Conservation (phyloP, 2,797 vertebrate species). For the Intellagama lesueurii region DNA sequence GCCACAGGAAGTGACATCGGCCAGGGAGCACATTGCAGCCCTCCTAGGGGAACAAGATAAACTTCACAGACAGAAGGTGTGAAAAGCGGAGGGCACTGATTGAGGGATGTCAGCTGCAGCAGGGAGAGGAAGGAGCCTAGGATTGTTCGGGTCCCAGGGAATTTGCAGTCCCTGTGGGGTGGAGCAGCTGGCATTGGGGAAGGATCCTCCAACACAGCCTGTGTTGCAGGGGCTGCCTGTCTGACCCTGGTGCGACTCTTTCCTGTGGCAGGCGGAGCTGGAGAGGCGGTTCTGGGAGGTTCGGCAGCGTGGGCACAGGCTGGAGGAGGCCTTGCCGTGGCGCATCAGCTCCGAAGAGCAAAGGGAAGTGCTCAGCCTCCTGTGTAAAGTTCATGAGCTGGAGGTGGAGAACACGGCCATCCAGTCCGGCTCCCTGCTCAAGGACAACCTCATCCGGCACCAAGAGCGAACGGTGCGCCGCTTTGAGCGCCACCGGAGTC, state of each 20-base stretch:
- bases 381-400: slow-evolving; percentile 89
- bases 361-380: slow-evolving; percentile 86
- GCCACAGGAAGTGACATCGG: slow-evolving; percentile 82
- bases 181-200: not conserved
- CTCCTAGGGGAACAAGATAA: slow-evolving; percentile 87
- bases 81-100: not conserved
- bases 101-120: not conserved
- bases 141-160: no score
- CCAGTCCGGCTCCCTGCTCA: slow-evolving; percentile 84
- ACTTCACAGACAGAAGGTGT: slow-evolving; percentile 86
- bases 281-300: slow-evolving; percentile 83
- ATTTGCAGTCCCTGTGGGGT: not conserved
- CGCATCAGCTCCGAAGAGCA: slow-evolving; percentile 87
- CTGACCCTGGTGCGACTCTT: not conserved
- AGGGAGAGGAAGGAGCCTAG: not conserved
- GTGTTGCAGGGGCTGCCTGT: not conserved
- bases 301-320: slow-evolving; percentile 75
- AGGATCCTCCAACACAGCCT: not conserved
- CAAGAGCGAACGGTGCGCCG: slow-evolving; percentile 85
- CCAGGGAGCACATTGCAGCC: slow-evolving; percentile 81
- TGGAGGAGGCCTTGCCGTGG: slow-evolving; percentile 85
- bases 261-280: slow-evolving; percentile 74
- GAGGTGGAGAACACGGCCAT: slow-evolving; percentile 87
- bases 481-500: slow-evolving; percentile 86
- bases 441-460: slow-evolving; percentile 87